These are phyloP conservation scores for Coleophora deauratella DNA, from an alignment of 2,888 invertebrate species.

Conservation along the genomic window DNA sequence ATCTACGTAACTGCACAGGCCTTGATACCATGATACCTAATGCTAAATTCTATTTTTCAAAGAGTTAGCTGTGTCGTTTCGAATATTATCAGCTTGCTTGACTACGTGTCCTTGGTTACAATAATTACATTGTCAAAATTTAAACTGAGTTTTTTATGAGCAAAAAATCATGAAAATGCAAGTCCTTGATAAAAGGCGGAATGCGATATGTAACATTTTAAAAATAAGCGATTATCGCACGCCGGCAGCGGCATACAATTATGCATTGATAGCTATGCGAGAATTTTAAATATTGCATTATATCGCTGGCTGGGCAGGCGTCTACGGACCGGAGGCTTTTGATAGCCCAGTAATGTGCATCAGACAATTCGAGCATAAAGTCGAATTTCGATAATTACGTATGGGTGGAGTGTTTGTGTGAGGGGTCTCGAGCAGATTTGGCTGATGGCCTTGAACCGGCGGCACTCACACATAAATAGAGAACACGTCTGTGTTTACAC, in stretches of 20 bases:
- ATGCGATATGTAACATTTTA: constrained; percentile 51
- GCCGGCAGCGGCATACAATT: constrained; percentile 19
- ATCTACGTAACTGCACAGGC: too few relatives aligned
- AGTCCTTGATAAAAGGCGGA: constrained; percentile 39
- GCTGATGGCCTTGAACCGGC: constrained; percentile 72
- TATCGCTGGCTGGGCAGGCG: constrained; percentile 37
- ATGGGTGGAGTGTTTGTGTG: constrained; percentile 40
- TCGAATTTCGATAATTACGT: constrained; percentile 53
- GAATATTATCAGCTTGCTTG: too few relatives aligned
- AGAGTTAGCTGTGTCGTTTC: too few relatives aligned
- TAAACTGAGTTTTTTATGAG: background rate
- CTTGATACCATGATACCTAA: too few relatives aligned
- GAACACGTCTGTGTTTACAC: constrained; percentile 37
- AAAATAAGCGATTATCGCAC: constrained; percentile 53
- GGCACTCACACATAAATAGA: constrained; percentile 50
- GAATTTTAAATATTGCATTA: constrained; percentile 1
- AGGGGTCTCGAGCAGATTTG: constrained; percentile 61
- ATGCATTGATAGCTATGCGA: too few relatives aligned
- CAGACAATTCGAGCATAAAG: constrained; percentile 41
- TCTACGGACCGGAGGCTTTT: constrained; percentile 23
- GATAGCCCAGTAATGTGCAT: constrained; percentile 34
- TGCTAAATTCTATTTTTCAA: too few relatives aligned
- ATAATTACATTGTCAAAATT: constrained; percentile 2
- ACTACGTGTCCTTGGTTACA: too few relatives aligned
- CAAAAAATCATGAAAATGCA: constrained; percentile 26